Conservation (phyloP, 1,140 invertebrate genomes). For the Venustaconcha ellipsiformis region DNA sequence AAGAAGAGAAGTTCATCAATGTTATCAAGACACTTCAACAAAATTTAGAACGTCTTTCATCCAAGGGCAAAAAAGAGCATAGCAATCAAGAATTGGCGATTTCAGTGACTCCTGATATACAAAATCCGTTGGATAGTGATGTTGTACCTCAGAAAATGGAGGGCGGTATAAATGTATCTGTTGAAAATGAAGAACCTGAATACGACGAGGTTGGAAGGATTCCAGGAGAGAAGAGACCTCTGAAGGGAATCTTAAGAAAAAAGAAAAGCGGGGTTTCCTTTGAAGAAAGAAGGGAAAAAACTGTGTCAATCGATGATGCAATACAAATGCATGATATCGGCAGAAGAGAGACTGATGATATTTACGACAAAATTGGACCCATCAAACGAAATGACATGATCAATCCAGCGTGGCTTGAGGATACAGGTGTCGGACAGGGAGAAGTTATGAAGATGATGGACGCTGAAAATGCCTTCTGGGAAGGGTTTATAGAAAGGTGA, state of each 20-base stretch:
- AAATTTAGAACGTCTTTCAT: not conserved
- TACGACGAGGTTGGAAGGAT: too few relatives aligned
- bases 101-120: too few relatives aligned
- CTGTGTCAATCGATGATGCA: not conserved
- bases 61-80: too few relatives aligned
- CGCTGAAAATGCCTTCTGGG: slow-evolving; percentile 41
- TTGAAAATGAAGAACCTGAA: too few relatives aligned
- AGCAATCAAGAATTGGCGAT: too few relatives aligned
- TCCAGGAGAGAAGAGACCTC: too few relatives aligned
- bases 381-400: slow-evolving; percentile 39
- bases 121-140: too few relatives aligned
- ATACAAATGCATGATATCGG: too few relatives aligned
- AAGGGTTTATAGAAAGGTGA: slow-evolving; percentile 48
- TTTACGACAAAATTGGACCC: slow-evolving; percentile 22
- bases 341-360: slow-evolving; percentile 7
- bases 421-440: slow-evolving; percentile 38
- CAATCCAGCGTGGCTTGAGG: slow-evolving; percentile 47
- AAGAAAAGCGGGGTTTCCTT: not conserved
- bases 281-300: not conserved
- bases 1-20: slow-evolving; percentile 30
- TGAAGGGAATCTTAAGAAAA: too few relatives aligned
- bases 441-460: slow-evolving; percentile 26
- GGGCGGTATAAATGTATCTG: too few relatives aligned
- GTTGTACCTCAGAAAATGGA: too few relatives aligned
- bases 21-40: not conserved